Conservation (phyloP, 2,888 invertebrate genomes). For the Hypomecis punctinalis region DNA sequence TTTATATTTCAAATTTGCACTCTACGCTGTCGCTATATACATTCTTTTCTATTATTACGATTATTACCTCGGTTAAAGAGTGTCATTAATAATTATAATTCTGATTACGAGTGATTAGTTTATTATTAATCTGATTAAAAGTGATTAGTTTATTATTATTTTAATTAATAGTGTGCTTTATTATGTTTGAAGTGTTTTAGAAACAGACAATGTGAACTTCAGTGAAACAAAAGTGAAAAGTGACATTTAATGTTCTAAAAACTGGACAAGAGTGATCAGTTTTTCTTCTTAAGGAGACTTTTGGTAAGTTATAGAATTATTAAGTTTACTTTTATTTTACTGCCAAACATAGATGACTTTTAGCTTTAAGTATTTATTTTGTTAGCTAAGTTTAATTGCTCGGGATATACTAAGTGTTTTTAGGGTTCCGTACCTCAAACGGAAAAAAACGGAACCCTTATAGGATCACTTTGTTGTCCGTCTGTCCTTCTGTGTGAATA, state of each 20-base stretch:
- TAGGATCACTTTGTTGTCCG: no score
- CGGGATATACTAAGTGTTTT: no score
- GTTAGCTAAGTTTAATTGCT: not conserved
- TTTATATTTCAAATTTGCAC: slow-evolving; percentile 72
- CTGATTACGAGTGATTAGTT: slow-evolving; percentile 4
- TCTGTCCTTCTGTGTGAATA: no score
- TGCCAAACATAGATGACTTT: no score
- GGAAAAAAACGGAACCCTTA: no score
- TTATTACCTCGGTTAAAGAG: slow-evolving; percentile 54
- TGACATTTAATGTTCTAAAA: slow-evolving; percentile 14
- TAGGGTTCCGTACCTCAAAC: no score
- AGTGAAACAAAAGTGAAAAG: slow-evolving; percentile 15
- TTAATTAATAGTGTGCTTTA: slow-evolving; percentile 5
- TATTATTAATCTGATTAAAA: slow-evolving; percentile 3
- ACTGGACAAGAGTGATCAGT: slow-evolving; percentile 17
- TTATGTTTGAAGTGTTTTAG: slow-evolving; percentile 30
- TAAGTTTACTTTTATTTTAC: not conserved
- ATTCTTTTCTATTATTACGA: slow-evolving; percentile 75
- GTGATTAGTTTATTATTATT: slow-evolving; percentile 2
- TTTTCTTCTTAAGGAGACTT: slow-evolving; percentile 2
- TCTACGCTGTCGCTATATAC: slow-evolving; percentile 73
- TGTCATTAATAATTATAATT: slow-evolving; percentile 13
- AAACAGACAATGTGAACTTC: slow-evolving; percentile 32
- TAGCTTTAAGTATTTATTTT: not conserved
- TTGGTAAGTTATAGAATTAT: slow-evolving; percentile 19